These are phyloP conservation scores for Heliconius himera DNA, from an alignment of 1,140 invertebrate species.

Conservation along the genomic window DNA sequence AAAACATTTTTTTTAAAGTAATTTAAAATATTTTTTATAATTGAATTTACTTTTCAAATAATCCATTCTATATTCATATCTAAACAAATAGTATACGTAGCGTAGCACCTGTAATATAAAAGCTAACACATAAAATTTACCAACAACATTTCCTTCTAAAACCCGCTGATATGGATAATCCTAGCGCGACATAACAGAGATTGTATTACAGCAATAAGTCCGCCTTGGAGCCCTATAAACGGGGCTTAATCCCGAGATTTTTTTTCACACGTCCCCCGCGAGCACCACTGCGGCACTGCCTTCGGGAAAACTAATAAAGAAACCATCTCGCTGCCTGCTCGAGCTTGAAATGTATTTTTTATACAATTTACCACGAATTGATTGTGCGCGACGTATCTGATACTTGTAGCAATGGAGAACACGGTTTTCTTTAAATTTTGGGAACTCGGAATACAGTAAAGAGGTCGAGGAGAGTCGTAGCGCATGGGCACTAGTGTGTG, in stretches of 20 bases:
- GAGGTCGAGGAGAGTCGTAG: too few relatives aligned
- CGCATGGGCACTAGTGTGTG: too few relatives aligned
- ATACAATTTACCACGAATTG: constrained; percentile 78
- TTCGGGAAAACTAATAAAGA: constrained; percentile 80
- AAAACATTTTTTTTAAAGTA: not conserved
- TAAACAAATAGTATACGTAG: not conserved
- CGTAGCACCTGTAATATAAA: constrained; percentile 11
- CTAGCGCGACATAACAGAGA: constrained; percentile 74
- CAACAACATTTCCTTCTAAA: constrained; percentile 53
- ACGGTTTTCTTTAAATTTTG: not conserved
- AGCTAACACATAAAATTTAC: constrained; percentile 25
- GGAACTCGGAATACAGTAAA: not conserved
- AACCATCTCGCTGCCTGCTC: constrained; percentile 77
- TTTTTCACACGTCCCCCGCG: constrained; percentile 74
- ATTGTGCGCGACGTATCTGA: constrained; percentile 65
- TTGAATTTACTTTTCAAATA: not conserved
- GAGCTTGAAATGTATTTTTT: constrained; percentile 81
- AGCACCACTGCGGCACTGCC: constrained; percentile 49
- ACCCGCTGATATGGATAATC: constrained; percentile 72
- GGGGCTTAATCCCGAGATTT: constrained; percentile 74
- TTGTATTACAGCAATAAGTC: constrained; percentile 79
- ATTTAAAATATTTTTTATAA: not conserved
- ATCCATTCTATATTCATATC: not conserved
- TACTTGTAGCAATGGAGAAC: constrained; percentile 24
- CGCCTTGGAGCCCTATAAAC: constrained; percentile 70